These are phyloP conservation scores for Cyprinodon diabolis DNA, from an alignment of 2,797 vertebrate species.

Conservation along the genomic window DNA sequence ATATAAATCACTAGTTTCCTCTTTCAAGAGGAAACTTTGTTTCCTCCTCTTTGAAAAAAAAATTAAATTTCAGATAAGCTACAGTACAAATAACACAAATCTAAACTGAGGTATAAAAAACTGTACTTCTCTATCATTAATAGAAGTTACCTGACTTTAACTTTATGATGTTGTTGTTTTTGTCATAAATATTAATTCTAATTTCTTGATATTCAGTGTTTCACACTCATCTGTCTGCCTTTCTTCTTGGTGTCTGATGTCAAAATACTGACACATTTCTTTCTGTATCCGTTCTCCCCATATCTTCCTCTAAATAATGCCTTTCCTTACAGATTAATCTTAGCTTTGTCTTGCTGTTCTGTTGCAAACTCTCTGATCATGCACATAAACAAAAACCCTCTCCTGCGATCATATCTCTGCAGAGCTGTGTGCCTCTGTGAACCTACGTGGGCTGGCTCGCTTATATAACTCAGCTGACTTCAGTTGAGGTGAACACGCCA, in stretches of 20 bases:
- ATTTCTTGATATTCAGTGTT: background rate
- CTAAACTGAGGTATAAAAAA: background rate
- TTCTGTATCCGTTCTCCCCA: conserved; percentile 8
- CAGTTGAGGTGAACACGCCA: conserved; percentile 71
- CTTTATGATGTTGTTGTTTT: background rate
- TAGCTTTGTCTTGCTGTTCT: conserved; percentile 8
- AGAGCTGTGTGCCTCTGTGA: conserved; percentile 51
- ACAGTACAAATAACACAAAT: background rate
- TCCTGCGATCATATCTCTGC: conserved; percentile 57
- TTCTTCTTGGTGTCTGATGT: conserved; percentile 7
- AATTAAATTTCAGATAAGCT: background rate
- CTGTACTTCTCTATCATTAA: background rate
- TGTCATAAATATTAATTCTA: background rate
- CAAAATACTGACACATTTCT: conserved; percentile 3
- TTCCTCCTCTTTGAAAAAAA: too few relatives aligned
- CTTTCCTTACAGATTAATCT: conserved; percentile 10
- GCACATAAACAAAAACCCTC: conserved; percentile 26
- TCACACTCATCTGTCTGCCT: conserved; percentile 8
- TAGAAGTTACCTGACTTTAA: background rate
- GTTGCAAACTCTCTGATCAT: conserved; percentile 18
- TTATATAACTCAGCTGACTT: conserved; percentile 76
- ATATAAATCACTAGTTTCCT: too few relatives aligned
- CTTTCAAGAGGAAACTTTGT: too few relatives aligned
- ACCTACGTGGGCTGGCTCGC: conserved; percentile 75
- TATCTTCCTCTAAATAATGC: conserved; percentile 5